These are phyloP conservation scores for Syrista parreyssii DNA, from an alignment of 2,888 invertebrate species.

Conservation along the genomic window DNA sequence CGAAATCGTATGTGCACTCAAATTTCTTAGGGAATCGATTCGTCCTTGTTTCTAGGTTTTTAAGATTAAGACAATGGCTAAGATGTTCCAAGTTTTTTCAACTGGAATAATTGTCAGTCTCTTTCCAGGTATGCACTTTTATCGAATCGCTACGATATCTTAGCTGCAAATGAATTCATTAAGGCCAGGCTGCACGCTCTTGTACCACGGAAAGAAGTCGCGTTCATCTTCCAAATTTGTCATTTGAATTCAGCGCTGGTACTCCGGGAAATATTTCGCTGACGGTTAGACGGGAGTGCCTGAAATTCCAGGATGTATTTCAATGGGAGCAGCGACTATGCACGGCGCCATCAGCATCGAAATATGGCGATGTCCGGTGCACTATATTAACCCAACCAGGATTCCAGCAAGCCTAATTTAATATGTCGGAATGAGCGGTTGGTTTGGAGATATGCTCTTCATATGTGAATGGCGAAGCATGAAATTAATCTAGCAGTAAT, in stretches of 20 bases:
- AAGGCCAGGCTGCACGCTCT: background rate
- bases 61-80: background rate
- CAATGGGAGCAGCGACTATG: conserved; percentile 9
- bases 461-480: conserved; percentile 8
- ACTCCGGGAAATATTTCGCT: background rate
- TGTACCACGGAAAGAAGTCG: conserved; percentile 3
- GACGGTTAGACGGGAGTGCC: conserved; percentile 10
- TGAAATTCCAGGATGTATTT: conserved; percentile 10
- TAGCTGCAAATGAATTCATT: conserved; percentile 6
- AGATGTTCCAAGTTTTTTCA: background rate
- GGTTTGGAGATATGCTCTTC: conserved; percentile 1
- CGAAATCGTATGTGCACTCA: no score
- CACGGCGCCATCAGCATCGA: conserved; percentile 23
- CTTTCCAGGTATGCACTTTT: background rate
- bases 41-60: no score
- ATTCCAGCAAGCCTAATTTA: conserved; percentile 34
- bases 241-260: conserved; percentile 6
- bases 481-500: conserved; percentile 19
- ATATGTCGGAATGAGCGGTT: conserved; percentile 20
- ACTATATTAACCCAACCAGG: conserved; percentile 28
- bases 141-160: background rate
- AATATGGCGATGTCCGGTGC: conserved; percentile 26
- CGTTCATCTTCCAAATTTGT: conserved; percentile 16
- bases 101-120: background rate
- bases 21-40: no score